phyloP scores from a whole-genome alignment of 2,797 vertebrate species.

The Peromyscus nudipes region DNA sequence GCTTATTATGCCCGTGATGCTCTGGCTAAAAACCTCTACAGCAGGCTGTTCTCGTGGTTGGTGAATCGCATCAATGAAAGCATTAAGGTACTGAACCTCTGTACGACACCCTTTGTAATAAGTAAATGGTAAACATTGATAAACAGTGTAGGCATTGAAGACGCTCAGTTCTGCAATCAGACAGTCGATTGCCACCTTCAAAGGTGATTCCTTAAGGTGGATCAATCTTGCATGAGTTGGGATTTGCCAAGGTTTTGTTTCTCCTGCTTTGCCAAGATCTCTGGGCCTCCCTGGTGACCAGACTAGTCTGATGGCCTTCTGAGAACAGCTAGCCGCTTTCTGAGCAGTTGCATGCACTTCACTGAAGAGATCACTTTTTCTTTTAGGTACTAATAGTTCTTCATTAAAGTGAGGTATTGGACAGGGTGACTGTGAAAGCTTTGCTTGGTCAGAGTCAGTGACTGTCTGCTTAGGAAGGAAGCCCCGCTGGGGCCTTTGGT shows the following conservation, averaged over 20 bases:
- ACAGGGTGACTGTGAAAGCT: neutral
- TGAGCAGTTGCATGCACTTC: neutral
- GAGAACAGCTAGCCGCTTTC: neutral
- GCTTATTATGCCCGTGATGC: constrained; percentile 99
- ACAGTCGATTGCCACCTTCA: neutral
- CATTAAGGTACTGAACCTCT: constrained; percentile 93
- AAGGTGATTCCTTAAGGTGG: neutral
- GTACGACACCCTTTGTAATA: neutral
- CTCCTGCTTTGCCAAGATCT: neutral
- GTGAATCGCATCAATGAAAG: constrained; percentile 98
- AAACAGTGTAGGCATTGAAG: neutral
- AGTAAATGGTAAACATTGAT: neutral
- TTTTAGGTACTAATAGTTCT: neutral
- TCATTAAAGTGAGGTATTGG: neutral
- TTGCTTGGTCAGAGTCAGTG: neutral
- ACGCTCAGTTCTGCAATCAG: neutral
- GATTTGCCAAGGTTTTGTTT: neutral
- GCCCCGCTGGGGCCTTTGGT: neutral
- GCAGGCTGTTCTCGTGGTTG: constrained; percentile 97
- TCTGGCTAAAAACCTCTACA: constrained; percentile 98
- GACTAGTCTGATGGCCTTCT: neutral
- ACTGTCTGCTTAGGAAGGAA: neutral
- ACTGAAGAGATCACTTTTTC: neutral
- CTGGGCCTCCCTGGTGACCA: neutral
- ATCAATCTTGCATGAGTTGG: neutral